phyloP scores from a whole-genome alignment of 2,113 vertebrate species.

The Thymallus thymallus region DNA sequence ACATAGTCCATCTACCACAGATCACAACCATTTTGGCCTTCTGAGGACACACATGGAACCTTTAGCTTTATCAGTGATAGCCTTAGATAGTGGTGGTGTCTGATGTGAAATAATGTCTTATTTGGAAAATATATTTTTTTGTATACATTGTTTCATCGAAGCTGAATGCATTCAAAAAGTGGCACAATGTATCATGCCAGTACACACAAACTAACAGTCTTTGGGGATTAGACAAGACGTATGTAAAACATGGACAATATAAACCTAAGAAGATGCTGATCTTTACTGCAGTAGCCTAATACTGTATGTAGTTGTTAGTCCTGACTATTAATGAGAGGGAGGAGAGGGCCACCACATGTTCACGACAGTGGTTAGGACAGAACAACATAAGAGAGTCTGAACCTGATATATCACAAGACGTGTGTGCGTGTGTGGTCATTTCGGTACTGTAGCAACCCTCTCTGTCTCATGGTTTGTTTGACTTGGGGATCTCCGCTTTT shows the following conservation, averaged over 20 bases:
- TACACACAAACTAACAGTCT: neutral
- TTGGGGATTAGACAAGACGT: neutral
- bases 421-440: neutral
- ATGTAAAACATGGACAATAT: neutral
- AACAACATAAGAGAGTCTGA: no score
- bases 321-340: conserved; percentile 1
- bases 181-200: neutral
- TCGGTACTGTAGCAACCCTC: neutral
- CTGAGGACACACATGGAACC: no score
- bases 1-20: no score
- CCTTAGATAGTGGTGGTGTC: no score
- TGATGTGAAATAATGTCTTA: no score
- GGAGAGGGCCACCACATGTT: neutral
- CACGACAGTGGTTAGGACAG: neutral
- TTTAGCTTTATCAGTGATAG: no score
- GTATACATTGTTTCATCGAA: neutral
- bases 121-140: neutral
- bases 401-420: neutral
- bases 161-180: neutral
- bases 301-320: neutral
- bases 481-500: conserved; percentile 7
- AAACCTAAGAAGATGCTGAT: neutral
- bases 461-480: conserved; percentile 23
- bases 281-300: neutral
- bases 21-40: no score